phyloP scores from a whole-genome alignment of 2,888 invertebrate genomes.

The Tuberolachnus salignus region DNA sequence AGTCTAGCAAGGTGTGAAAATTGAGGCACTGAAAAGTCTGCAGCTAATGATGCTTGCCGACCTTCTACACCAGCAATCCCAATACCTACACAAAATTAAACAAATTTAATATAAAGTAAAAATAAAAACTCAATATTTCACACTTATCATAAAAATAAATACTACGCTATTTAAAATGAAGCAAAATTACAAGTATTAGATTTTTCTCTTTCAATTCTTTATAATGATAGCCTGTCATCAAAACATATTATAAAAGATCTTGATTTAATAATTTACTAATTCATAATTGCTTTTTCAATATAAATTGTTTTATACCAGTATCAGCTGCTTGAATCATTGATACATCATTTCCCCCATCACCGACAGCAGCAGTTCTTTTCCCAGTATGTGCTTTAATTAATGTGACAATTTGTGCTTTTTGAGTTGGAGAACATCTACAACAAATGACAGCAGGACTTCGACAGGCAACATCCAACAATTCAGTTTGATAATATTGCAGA shows the following conservation, averaged over 20 bases:
- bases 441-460: conserved; percentile 77
- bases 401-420: conserved; percentile 73
- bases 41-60: conserved; percentile 90
- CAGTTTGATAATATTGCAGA: conserved; percentile 74
- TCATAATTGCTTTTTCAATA: too few species aligned
- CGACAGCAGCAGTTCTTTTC: conserved; percentile 68
- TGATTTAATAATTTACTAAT: neutral
- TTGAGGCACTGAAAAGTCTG: conserved; percentile 94
- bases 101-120: neutral
- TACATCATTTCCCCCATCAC: conserved; percentile 76
- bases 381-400: conserved; percentile 71
- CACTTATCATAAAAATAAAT: too few species aligned
- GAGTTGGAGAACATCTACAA: conserved; percentile 76
- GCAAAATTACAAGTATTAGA: too few species aligned
- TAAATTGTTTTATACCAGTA: conserved; percentile 62
- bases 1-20: conserved; percentile 84
- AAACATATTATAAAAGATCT: too few species aligned
- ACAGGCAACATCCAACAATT: conserved; percentile 76
- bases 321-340: conserved; percentile 75
- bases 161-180: too few species aligned
- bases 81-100: conserved; percentile 66
- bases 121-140: neutral
- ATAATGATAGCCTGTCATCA: too few species aligned
- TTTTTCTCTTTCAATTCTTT: too few species aligned
- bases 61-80: conserved; percentile 92